phyloP scores from a whole-genome alignment of 2,797 vertebrate genomes.

The Oceanodroma leucorhoa region DNA sequence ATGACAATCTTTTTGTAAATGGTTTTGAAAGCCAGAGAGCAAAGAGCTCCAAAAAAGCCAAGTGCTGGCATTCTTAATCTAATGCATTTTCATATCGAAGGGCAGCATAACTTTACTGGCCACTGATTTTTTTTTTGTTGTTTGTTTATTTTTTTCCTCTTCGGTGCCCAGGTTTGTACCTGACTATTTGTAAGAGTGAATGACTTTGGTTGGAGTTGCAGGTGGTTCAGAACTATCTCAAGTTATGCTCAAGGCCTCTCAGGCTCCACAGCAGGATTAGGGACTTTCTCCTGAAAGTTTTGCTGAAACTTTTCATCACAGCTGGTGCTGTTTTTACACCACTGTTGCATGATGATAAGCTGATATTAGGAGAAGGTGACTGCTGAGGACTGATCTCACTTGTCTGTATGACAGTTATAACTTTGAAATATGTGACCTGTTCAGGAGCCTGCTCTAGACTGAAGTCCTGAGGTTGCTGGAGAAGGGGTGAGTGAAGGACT shows the following conservation, averaged over 20 bases:
- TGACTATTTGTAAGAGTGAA: background rate
- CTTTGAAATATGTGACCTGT: background rate
- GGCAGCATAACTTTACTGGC: background rate
- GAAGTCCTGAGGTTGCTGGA: background rate
- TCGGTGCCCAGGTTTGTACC: background rate
- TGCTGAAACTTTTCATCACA: background rate
- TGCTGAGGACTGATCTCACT: background rate
- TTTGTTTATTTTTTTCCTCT: too few relatives aligned
- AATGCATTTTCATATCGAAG: background rate
- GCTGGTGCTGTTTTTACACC: accelerated
- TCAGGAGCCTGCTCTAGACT: background rate
- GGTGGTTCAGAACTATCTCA: background rate
- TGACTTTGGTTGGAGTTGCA: background rate
- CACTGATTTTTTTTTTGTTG: too few relatives aligned
- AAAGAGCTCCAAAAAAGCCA: background rate
- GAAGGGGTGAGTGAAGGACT: background rate
- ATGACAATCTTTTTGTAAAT: background rate
- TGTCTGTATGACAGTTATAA: background rate
- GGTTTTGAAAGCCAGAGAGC: background rate
- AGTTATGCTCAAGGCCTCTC: background rate
- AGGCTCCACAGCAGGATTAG: background rate
- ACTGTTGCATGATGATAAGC: background rate
- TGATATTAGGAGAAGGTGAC: background rate
- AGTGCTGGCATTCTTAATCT: background rate
- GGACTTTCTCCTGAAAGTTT: background rate